Evolutionary conservation across 92 coral and sea anemone genomes (phyloP), one percentile per base, ranked within the genome.

Genomic region (Plumapathes pennacea): DNA sequence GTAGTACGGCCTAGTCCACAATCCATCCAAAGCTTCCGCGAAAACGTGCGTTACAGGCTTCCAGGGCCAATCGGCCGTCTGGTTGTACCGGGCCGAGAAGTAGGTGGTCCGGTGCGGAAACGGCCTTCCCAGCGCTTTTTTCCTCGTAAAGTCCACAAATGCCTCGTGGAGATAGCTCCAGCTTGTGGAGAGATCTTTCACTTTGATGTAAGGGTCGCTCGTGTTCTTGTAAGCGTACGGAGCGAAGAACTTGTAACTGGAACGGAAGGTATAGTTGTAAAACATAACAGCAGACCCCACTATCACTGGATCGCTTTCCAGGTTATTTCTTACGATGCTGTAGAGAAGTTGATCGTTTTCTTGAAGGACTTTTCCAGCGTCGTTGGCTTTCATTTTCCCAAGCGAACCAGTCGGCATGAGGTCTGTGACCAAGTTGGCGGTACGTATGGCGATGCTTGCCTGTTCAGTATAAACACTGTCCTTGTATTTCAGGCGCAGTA

Each of bases 161-260:
- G 70, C 69, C 38, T 87, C 96, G 41, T 87, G 96, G 1, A 87
- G 42, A 55, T 82, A 82, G 30, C 90, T 87, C 96, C 89, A 87
- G 0, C 78, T 72, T 1, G 83, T 65, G 5, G 96, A 82, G 22
- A 87, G 54, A 32, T 87, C 96, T 62, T 76, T 87, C 4, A 87
- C 90, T 57, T 82, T 87, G 54, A 87, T 82, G 38, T 50, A 87
- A 3, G 84, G 59, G 57, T 80, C 89, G 54, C 78, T 39, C 10
- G 80, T 36, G 49, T 83, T 88, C 13, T 82, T 50, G 57, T 88
- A 88, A 0, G 96, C 96, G 44, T 83, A 88, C 24, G 90, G 96
- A 17, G 96, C 90, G 48, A 31, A 57, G 53, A 82, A 80, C 14
- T 83, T 61, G 34, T 36, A 28, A 50, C 72, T 72, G 13, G 77